Evolutionary conservation across 1,140 invertebrate genomes (phyloP).

Genomic region (Apocrypta bakeri): DNA sequence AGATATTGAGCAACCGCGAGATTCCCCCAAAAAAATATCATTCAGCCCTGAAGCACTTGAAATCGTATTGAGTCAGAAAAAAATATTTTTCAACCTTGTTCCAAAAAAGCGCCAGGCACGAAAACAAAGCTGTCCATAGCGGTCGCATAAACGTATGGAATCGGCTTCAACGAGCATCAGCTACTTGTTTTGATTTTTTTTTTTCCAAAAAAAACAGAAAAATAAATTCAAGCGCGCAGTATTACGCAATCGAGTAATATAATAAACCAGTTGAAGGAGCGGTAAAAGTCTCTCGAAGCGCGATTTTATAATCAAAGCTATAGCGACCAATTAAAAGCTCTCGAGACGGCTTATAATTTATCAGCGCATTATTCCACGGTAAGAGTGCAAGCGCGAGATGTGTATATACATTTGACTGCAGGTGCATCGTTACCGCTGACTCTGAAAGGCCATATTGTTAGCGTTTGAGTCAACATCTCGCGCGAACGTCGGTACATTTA

Average conservation of each 20-base stretch:
- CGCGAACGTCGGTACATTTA: constrained; percentile 14
- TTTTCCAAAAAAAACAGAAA: not conserved
- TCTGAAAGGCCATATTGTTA: constrained; percentile 35
- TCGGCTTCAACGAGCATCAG: not conserved
- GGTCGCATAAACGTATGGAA: not conserved
- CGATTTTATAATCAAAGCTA: not conserved
- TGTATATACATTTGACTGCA: constrained; percentile 6
- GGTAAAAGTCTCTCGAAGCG: not conserved
- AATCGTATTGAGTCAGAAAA: not conserved
- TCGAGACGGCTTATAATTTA: constrained; percentile 12
- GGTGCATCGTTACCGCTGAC: constrained; percentile 12
- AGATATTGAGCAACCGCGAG: constrained; percentile 14
- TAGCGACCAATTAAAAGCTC: constrained; percentile 10
- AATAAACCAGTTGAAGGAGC: not conserved
- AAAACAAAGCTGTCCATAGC: not conserved
- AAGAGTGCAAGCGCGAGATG: not conserved
- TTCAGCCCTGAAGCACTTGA: not conserved
- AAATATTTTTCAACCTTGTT: not conserved
- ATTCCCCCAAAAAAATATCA: constrained; percentile 16
- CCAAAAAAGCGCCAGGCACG: not conserved
- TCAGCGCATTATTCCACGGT: not conserved
- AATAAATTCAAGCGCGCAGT: not conserved
- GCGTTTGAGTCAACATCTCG: constrained; percentile 17
- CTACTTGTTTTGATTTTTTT: not conserved
- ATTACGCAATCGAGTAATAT: not conserved